Conservation (phyloP, 2,888 invertebrate species). For the Tethea ocularis region DNA sequence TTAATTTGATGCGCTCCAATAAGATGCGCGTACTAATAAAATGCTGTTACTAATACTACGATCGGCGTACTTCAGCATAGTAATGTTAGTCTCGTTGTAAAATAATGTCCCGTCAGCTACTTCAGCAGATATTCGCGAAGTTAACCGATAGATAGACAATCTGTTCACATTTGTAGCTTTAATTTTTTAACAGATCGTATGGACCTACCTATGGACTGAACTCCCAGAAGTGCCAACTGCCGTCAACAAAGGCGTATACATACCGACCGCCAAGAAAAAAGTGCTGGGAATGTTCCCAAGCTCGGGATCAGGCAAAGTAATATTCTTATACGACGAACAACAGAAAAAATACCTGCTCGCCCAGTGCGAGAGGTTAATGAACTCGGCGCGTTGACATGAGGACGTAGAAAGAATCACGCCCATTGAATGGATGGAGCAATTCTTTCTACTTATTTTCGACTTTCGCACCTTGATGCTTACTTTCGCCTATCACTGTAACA, state of each 20-base stretch:
- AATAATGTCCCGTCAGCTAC: too few relatives aligned
- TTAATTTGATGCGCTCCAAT: too few relatives aligned
- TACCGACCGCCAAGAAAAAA: constrained; percentile 84
- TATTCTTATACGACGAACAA: constrained; percentile 74
- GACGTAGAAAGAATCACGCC: constrained; percentile 67
- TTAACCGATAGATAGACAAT: not conserved
- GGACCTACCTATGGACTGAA: constrained; percentile 91
- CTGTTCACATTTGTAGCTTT: not conserved
- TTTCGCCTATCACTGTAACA: constrained; percentile 69
- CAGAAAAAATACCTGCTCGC: constrained; percentile 72
- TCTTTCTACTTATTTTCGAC: constrained; percentile 79
- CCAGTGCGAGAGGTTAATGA: constrained; percentile 71
- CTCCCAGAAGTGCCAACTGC: constrained; percentile 86
- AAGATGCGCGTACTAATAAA: too few relatives aligned
- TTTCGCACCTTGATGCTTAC: constrained; percentile 66
- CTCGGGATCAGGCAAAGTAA: constrained; percentile 85
- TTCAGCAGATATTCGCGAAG: too few relatives aligned
- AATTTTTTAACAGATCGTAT: constrained; percentile 84
- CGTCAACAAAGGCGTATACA: constrained; percentile 88
- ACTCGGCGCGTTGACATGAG: constrained; percentile 72
- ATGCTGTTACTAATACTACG: too few relatives aligned
- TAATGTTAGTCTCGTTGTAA: too few relatives aligned
- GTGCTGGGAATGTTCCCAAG: constrained; percentile 86
- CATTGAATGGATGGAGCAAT: constrained; percentile 51
- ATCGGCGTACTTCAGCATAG: too few relatives aligned